Base-by-base conservation (phyloP, 1,140 invertebrate species). In the Drosophila nikananu region DNA sequence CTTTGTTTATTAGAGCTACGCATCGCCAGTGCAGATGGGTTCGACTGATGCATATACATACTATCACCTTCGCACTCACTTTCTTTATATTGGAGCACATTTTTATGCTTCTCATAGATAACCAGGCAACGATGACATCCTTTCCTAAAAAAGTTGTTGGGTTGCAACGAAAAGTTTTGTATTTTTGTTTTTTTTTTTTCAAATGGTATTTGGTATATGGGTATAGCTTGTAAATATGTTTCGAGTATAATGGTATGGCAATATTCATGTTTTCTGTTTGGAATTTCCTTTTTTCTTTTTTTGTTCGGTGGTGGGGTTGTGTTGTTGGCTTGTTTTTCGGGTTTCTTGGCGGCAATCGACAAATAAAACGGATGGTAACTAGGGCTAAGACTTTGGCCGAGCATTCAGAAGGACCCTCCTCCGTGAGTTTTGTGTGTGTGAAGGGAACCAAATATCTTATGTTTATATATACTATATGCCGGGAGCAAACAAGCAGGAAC, bases 11-110 rank as follows among this genome's bases (percentile, higher is more conserved):
- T 89, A 89, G 92, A 89, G 92, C 91, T 93, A 92, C 92, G 92
- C 91, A 93, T 93, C 91, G 92, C 82, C 92, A 93, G 83, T 87
- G 92, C 91, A 87, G 92, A 93, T 91, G 92, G 92, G 82, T 93
- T 93, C 89, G 91, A 92, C 89, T 93, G 92, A 93, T 93, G 92
- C 91, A 92, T 91, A 92, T 93, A 93, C 92, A 93, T 93, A 92
- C 81, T 93, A 91, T 93, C 92, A 93, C 92, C 92, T 93, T 93
- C 92, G 91, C 93, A 98, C 97, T 97, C 94, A 98, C 97, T 98
- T 95, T 98, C 97, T 97, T 98, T 98, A 94, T 98, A 98, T 93
- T 98, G 97, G 77, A 98, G 94, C 73, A 98, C 97, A 94, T 98
- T 98, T 81, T 95, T 95, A 94, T 98, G 97, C 91, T 97, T 97